These are phyloP conservation scores for Indicator maculatus DNA, from an alignment of 2,113 vertebrate species.

Conservation along the genomic window DNA sequence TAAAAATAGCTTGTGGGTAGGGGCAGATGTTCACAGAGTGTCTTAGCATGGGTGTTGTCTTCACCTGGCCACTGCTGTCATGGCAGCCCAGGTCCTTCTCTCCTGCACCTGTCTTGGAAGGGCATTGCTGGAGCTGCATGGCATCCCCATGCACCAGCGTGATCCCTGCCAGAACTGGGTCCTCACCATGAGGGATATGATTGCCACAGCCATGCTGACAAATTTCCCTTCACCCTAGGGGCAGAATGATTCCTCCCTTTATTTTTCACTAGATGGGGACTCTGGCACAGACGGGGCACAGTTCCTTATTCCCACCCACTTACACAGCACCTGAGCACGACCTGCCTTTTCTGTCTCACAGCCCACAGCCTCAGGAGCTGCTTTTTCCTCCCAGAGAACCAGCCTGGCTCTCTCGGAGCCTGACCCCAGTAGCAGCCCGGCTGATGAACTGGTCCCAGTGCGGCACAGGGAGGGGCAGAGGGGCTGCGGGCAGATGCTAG, in stretches of 20 bases:
- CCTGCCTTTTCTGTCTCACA: background rate
- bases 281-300: background rate
- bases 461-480: background rate
- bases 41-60: background rate
- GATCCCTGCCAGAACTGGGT: background rate
- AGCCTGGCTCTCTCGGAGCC: background rate
- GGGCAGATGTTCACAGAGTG: background rate
- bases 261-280: background rate
- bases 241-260: background rate
- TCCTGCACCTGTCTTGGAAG: background rate
- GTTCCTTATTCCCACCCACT: accelerated
- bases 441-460: background rate
- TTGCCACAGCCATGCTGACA: accelerated
- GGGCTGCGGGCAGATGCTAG: background rate
- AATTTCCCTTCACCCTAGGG: accelerated
- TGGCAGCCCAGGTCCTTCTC: background rate
- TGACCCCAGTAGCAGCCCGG: background rate
- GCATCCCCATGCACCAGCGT: accelerated
- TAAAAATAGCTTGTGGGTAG: constrained; percentile 16
- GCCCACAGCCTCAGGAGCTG: background rate
- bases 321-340: background rate
- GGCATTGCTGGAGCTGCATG: accelerated
- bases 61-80: background rate
- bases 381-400: background rate
- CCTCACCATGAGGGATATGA: background rate